These are phyloP conservation scores for Nycticebus coucang DNA, from an alignment of 2,113 vertebrate genomes.

Conservation along the genomic window DNA sequence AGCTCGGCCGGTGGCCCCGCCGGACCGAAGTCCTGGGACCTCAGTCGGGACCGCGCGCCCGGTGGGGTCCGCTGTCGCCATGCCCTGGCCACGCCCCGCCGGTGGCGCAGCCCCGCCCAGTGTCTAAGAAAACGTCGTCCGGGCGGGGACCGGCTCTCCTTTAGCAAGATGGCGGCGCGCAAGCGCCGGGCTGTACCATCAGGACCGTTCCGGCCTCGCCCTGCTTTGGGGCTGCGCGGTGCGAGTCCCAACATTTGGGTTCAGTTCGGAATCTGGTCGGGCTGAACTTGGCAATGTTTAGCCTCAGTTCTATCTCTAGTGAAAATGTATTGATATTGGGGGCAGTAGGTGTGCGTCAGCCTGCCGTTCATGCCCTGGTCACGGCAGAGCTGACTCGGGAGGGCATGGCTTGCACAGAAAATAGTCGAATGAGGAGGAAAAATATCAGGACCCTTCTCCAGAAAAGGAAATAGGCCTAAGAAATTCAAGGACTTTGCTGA, in stretches of 20 bases:
- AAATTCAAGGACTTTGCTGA: not conserved
- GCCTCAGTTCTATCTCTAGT: not conserved
- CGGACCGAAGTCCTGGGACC: not conserved
- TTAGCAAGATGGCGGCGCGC: not conserved
- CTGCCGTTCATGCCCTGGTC: not conserved
- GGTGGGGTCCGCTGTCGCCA: not conserved
- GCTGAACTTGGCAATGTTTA: rapidly evolving
- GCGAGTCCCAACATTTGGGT: rapidly evolving
- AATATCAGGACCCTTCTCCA: not conserved
- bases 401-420: not conserved
- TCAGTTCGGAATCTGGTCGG: rapidly evolving
- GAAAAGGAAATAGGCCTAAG: not conserved
- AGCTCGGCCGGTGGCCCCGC: not conserved
- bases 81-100: not conserved
- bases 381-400: no score
- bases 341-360: not conserved
- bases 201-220: rapidly evolving
- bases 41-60: not conserved
- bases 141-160: rapidly evolving
- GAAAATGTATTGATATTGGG: not conserved
- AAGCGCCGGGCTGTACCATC: rapidly evolving
- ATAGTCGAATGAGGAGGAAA: not conserved
- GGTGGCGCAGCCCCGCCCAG: not conserved
- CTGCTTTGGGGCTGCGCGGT: rapidly evolving
- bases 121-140: rapidly evolving